Base-by-base conservation (phyloP, 2,113 vertebrate genomes). In the Tringa solitaria region DNA sequence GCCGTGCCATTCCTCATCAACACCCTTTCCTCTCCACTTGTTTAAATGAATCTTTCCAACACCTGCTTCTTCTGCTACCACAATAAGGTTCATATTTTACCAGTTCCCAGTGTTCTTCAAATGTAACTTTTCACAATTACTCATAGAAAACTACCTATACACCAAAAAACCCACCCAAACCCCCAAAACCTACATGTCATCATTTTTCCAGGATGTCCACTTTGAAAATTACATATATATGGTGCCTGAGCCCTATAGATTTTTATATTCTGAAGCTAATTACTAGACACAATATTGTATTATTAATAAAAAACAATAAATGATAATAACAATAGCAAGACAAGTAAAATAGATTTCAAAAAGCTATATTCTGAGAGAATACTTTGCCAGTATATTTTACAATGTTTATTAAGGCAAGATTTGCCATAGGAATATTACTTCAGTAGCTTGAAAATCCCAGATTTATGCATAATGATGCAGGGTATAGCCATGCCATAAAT, bases 381-480 rank as follows among this genome's bases (percentile, higher is more conserved):
- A 7, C 33, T 50, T 65, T 70, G 17, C 26, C 32, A 61, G 17
- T 28, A 6, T 68, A 85, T 32, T 12, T 50, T 45, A 48, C 10
- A 73, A 24, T 41, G 41, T 5, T 3, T 15, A 69, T 24, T 53
- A 69, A 45, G 19, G 26, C 10, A 68, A 48, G 6, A 74, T 81
- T 75, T 86, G 17, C 17, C 45, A 74, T 3, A 72, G 33, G 79
- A 72, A 56, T 28, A 26, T 9, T 57, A 84, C 26, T 41, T 73
- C 14, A 46, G 8, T 46, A 60, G 10, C 35, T 30, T 74, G 28
- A 84, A 87, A 87, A 84, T 51, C 16, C 15, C 54, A 74, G 37
- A 74, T 3, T 51, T 82, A 23, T 0, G 3, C 26, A 57, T 5
- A 90, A 14, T 32, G 5, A 61, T 56, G 60, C 0, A 0, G 32